Base-by-base conservation (phyloP, 2,888 invertebrate species). In the Limenitis camilla region DNA sequence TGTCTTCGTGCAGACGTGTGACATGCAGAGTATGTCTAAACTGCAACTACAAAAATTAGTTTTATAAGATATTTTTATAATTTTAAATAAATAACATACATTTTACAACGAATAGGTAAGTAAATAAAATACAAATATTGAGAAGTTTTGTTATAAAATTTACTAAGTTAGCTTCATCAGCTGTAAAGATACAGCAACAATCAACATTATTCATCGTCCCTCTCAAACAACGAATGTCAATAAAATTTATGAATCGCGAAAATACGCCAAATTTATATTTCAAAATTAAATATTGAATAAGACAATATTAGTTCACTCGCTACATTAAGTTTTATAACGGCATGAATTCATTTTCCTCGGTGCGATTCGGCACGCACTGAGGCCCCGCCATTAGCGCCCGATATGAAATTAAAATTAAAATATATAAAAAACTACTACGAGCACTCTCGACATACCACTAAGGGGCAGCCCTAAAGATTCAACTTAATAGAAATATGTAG, bases 351-450 rank as follows among this genome's bases (percentile, higher is more conserved):
- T 85, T 82, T 74, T 72, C 74, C 72, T 75, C 71, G 71, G 72
- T 64, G 66, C 77, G 74, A 86, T 86, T 86, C 81, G 85, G 74
- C 75, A 82, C 82, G 87, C 86, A 82, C 83, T 83, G 83, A 67
- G 71, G 78, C 63, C 74, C 78, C 70, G 74, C 85, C 81, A 87
- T 86, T 86, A 87, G 76, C 83, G 76, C 84, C 75, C 79, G 84
- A 85, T 86, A 86, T 87, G 84, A 87, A 86, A 86, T 86, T 85
- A 84, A 87, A 87, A 86, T 86, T 86, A 85, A 87, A 86, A 87
- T 85, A 85, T 81, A 85, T 81, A 86, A 86, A 86, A 85, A 77
- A 78, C 74, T 77, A 68, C 76, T 70, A 71, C 65, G 76, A 85
- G 85, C 69, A 81, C 85, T 75, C 84, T 87, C 78, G 64, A 81